phyloP scores from a whole-genome alignment of 2,888 invertebrate genomes.

The Oscheius sp. region DNA sequence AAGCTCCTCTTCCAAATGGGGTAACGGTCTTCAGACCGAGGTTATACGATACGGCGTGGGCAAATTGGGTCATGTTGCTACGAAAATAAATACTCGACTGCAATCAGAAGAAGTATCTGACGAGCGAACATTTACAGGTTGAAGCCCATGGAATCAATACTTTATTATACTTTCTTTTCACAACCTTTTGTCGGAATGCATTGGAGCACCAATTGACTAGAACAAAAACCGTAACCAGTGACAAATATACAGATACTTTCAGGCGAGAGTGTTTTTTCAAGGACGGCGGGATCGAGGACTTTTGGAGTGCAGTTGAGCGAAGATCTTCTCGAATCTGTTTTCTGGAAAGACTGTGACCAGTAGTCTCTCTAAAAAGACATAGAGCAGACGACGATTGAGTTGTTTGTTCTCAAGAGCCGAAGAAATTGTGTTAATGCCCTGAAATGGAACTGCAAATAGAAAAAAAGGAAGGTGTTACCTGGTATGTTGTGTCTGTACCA shows the following conservation, averaged over 20 bases:
- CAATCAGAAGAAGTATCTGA: not conserved
- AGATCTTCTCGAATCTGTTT: conserved; percentile 69
- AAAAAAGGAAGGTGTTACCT: conserved; percentile 41
- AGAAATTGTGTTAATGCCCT: conserved; percentile 86
- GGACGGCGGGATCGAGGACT: conserved; percentile 65
- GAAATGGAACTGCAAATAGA: conserved; percentile 54
- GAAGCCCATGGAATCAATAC: too few species aligned
- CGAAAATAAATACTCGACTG: not conserved
- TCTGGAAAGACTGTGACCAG: conserved; percentile 71
- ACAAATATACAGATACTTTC: not conserved
- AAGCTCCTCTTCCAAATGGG: conserved; percentile 5
- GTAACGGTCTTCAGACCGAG: not conserved
- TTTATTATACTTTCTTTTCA: too few species aligned
- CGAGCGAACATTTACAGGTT: not conserved
- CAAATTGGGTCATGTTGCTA: not conserved
- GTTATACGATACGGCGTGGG: not conserved
- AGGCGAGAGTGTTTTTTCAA: conserved; percentile 6
- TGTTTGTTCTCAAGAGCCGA: conserved; percentile 88
- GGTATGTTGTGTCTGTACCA: conserved; percentile 78
- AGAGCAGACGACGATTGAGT: conserved; percentile 85
- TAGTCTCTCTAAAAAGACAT: conserved; percentile 86
- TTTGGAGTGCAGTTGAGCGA: conserved; percentile 72
- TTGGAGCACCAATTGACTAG: not conserved
- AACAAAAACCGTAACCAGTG: not conserved
- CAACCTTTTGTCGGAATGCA: not conserved